Percentiles rank a stretch among this genome's conserved stretches.
Evolutionary conservation across 1,140 invertebrate genomes (phyloP).

Genomic region (Drosophila nigromelanica): DNA sequence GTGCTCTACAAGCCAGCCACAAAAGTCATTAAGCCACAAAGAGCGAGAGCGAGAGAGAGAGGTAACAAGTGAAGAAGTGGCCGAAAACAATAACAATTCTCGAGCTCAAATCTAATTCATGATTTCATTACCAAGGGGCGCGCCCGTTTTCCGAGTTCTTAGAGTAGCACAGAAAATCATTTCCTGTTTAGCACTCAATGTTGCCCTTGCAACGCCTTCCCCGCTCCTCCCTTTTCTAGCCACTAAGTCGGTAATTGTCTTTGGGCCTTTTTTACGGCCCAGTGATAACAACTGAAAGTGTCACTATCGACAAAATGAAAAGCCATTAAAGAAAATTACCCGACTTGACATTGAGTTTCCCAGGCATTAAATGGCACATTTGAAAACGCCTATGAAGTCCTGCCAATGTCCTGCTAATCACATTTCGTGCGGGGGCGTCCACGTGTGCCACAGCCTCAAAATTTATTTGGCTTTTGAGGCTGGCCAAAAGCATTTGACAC

Average conservation of each 20-base stretch:
- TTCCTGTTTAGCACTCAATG: conserved; percentile 79
- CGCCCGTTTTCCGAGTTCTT: conserved; percentile 16
- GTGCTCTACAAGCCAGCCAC: conserved; percentile 33
- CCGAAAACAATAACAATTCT: conserved; percentile 81
- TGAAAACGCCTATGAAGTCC: conserved; percentile 59
- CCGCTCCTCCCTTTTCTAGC: conserved; percentile 5
- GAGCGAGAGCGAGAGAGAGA: not conserved
- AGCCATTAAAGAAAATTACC: conserved; percentile 81
- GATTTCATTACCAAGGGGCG: conserved; percentile 73
- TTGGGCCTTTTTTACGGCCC: conserved; percentile 70
- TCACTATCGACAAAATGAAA: conserved; percentile 80
- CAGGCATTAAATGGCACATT: conserved; percentile 68
- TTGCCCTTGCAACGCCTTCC: conserved; percentile 11
- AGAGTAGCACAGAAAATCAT: conserved; percentile 67
- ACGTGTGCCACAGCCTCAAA: conserved; percentile 53
- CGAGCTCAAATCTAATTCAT: conserved; percentile 81
- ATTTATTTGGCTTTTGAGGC: conserved; percentile 62
- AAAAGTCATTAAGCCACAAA: conserved; percentile 75
- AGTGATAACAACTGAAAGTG: conserved; percentile 79
- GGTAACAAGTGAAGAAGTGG: conserved; percentile 29
- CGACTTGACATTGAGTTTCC: conserved; percentile 70
- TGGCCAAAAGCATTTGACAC: conserved; percentile 12
- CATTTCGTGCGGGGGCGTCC: conserved; percentile 42
- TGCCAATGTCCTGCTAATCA: conserved; percentile 77
- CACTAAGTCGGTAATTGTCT: conserved; percentile 50